phyloP scores from a whole-genome alignment of 2,113 vertebrate genomes.

The human region GRCh38 chr7:111549001-111549500 shows the following conservation, averaged over 20 bases:
- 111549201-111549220: neutral
- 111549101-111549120: neutral
- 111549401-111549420: neutral
- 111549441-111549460: neutral
- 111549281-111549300: neutral
- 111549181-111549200: neutral
- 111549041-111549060: neutral
- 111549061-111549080: conserved; percentile 2
- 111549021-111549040: neutral
- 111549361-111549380: neutral
- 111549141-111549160: neutral
- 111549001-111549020: neutral
- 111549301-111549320: neutral
- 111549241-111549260: neutral
- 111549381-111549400: neutral
- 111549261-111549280: conserved; percentile 18
- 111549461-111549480: neutral
- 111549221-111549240: neutral
- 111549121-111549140: neutral
- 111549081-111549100: neutral
- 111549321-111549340: neutral
- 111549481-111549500: neutral
- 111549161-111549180: neutral
- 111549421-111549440: neutral
- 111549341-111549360: neutral